Base-by-base conservation (phyloP, 2,113 vertebrate species). In the Chloropsis hardwickii region DNA sequence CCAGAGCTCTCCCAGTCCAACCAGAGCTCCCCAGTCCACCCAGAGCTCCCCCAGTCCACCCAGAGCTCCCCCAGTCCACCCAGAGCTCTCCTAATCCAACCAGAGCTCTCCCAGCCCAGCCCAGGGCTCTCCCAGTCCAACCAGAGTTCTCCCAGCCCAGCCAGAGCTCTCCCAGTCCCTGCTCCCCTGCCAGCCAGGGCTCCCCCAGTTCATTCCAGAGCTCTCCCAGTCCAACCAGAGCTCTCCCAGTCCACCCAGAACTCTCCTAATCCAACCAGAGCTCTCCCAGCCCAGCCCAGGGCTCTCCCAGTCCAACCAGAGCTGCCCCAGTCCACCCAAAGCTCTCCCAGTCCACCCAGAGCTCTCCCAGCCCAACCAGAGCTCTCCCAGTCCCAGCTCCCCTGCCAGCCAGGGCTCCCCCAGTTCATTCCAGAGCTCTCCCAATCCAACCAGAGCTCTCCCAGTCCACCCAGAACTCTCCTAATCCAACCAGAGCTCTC, bases 391-490 rank as follows among this genome's bases (percentile, higher is more conserved):
- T 42, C 40, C 40, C 12, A 42, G 40, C 40, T 42, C 40, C 14
- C 12, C 20, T 28, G 31, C 21, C 21, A 23, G 3, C 13, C 44
- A n/a, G 23, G 13, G 44, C 44, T 19, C 44, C 2, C 4, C 31
- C 51, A 72, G 2, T 1, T 9, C 23, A 25, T 0, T n/a, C 5
- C 50, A 42, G 14, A n/a, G 9, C 23, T 28, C 11, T 4, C 22
- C 27, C 53, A 56, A 12, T n/a, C 16, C 16, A 10, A 18, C 16
- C 42, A 44, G 15, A 44, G 42, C 42, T 44, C 40, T 42, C 40
- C 40, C 40, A 42, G 40, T 14, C 13, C 40, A 42, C 6, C 40
- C 40, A 42, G 40, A 42, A 13, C 40, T 42, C 40, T 42, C 12
- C 13, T 28, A 42, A 12, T 4, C 21, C 21, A 23, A 3, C 13